Evolutionary conservation across 2,888 invertebrate species (phyloP), one percentile per base, ranked within the genome.

Genomic region (Drosophila austrosaltans): DNA sequence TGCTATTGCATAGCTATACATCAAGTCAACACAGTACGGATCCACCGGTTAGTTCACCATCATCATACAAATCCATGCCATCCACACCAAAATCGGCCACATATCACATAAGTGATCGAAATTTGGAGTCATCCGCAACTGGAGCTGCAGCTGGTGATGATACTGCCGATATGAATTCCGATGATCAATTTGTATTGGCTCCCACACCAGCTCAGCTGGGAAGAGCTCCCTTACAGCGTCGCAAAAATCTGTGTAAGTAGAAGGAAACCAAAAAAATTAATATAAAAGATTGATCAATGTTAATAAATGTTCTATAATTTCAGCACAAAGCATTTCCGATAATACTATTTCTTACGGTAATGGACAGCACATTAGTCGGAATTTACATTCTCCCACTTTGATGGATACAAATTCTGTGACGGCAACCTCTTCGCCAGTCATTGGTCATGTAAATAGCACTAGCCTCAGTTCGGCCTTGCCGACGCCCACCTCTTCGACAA

Each of bases 121-220:
- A 42, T 22, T 61, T 67, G 25, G 79, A 78, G 1, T 69, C 79
- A 8, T 66, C 77, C 4, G 39, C 68, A 7, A 48, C 66, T 8
- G 82, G 81, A 1, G 79, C 69, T 16, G 90, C 90, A 30, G 90
- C 80, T 32, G 87, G 79, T 53, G 90, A 90, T 63, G 91, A 89
- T 30, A 80, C 22, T 4, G 48, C 79, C 63, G 84, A 79, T 48
- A 69, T 75, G 62, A 89, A 90, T 61, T 89, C 82, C 39, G 89
- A 88, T 53, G 82, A 83, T 28, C 91, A 93, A 79, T 96, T 97
- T 93, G 96, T 97, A 65, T 93, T 98, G 78, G 98, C 97, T 53
- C 98, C 98, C 0, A 98, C 98, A 1, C 98, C 98, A 2, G 98
- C 98, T 32, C 98, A 98, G 92, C 94, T 98, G 67, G 98, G 98